Percentiles rank a stretch among this genome's conserved stretches.
These are phyloP conservation scores for Trachelus tabidus DNA, from an alignment of 2,888 invertebrate species.

Conservation along the genomic window DNA sequence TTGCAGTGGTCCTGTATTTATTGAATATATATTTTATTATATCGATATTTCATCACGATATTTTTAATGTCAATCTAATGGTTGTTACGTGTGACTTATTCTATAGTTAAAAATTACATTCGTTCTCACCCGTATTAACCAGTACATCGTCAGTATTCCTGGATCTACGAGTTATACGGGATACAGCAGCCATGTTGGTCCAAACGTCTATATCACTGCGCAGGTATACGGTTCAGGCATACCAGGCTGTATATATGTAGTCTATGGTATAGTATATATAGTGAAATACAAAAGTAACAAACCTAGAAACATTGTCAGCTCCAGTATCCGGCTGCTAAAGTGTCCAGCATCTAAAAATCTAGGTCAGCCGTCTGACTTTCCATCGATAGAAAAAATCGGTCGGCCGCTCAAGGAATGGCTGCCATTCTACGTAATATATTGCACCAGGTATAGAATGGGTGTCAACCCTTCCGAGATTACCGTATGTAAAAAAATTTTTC, in stretches of 20 bases:
- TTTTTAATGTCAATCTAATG: not conserved
- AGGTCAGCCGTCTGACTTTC: constrained; percentile 22
- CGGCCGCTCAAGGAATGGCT: constrained; percentile 18
- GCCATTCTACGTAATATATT: constrained; percentile 22
- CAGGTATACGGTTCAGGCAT: not conserved
- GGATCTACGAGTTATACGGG: not conserved
- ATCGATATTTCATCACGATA: not conserved
- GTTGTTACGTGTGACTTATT: too few species aligned
- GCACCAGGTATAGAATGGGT: constrained; percentile 19
- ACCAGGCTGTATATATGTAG: not conserved
- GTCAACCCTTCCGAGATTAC: constrained; percentile 27
- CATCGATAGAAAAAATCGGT: constrained; percentile 21
- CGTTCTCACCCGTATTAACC: too few species aligned
- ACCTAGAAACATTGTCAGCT: not conserved
- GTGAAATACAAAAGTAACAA: not conserved
- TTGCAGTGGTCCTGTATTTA: not conserved
- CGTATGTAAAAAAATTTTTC: constrained; percentile 26
- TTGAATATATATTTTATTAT: not conserved
- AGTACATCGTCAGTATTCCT: not conserved
- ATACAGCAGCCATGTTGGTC: not conserved
- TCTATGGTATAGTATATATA: too few species aligned
- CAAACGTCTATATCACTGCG: not conserved
- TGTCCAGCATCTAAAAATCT: not conserved
- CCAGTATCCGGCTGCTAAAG: not conserved
- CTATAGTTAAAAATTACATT: too few species aligned